phyloP scores from a whole-genome alignment of 2,888 invertebrate species.

The Parnassius smintheus region DNA sequence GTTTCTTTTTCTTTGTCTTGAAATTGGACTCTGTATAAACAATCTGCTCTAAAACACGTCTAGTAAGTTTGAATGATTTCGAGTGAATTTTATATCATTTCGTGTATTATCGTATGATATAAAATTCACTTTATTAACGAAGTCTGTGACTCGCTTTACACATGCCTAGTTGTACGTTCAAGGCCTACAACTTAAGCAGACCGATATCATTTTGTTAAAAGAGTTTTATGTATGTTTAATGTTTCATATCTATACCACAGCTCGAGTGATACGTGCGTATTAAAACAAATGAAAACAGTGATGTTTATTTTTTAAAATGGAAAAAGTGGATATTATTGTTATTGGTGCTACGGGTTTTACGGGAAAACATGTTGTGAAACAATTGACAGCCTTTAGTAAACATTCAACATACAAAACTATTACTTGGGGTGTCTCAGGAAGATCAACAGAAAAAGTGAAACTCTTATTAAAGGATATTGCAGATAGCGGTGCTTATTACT shows the following conservation, averaged over 20 bases:
- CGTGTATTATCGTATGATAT: too few species aligned
- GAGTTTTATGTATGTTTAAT: slow-evolving; percentile 12
- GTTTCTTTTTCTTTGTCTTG: too few species aligned
- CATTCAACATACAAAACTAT: slow-evolving; percentile 34
- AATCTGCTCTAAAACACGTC: too few species aligned
- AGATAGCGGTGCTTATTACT: slow-evolving; percentile 32
- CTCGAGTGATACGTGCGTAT: slow-evolving; percentile 3
- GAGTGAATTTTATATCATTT: too few species aligned
- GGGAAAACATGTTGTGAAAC: slow-evolving; percentile 41
- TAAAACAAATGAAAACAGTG: background rate
- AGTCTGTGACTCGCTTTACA: too few species aligned
- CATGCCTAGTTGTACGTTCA: background rate
- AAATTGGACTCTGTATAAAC: too few species aligned
- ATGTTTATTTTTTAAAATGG: slow-evolving; percentile 19
- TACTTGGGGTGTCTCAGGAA: slow-evolving; percentile 45
- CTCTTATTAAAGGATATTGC: slow-evolving; percentile 35
- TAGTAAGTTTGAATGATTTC: too few species aligned
- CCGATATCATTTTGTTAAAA: background rate
- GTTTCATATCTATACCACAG: slow-evolving; percentile 8
- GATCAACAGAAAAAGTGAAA: slow-evolving; percentile 55
- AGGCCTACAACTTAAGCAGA: slow-evolving; percentile 10
- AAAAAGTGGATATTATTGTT: slow-evolving; percentile 43
- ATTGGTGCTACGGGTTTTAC: slow-evolving; percentile 53
- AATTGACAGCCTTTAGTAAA: slow-evolving; percentile 35
- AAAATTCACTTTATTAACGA: too few species aligned